Base-by-base conservation (phyloP, 2,888 invertebrate genomes). In the Aphidoletes aphidimyza region DNA sequence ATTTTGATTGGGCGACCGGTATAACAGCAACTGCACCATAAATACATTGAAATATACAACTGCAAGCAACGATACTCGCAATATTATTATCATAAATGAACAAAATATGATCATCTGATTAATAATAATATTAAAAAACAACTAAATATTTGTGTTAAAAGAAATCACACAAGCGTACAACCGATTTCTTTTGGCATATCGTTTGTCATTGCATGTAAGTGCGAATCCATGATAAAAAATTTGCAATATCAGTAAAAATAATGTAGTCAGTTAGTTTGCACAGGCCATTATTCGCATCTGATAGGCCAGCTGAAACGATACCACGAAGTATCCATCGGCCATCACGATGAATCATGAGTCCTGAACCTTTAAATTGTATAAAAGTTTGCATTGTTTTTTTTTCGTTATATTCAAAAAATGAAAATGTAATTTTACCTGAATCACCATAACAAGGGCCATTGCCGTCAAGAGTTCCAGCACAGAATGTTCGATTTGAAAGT, bases 391-490 rank as follows among this genome's bases (percentile, higher is more conserved):
- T 17, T n/a, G n/a, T 54, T 54, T 17, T 17, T 17, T 47, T 11
- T 17, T 17, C 19, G 2, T 47, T 47, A 2, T 17, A 47, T 2
- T 11, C 14, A 17, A 17, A 2, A 14, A 17, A 54, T 69, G 2
- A 69, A 17, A 26, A 11, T 11, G 30, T 17, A 69, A 14, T 5
- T 11, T 6, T 30, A 17, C 96, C 96, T 30, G 93, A 95, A 87
- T 93, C 94, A 2, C 90, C 90, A 2, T 87, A 87, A 85, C 89
- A 2, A 87, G 87, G 85, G 89, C 69, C 34, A 69, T 69, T 14
- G 2, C 26, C 87, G 9, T 54, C 22, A 9, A 54, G 54, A 1
- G 54, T 54, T 54, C 54, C 54, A 86, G 89, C 90, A 86, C 90
- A 85, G 36, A 83, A 85, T 36, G 85, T 85, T 30, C 88, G 88